Evolutionary conservation across 2,888 invertebrate species (phyloP).

Genomic region (Sylvicola fuscatus): DNA sequence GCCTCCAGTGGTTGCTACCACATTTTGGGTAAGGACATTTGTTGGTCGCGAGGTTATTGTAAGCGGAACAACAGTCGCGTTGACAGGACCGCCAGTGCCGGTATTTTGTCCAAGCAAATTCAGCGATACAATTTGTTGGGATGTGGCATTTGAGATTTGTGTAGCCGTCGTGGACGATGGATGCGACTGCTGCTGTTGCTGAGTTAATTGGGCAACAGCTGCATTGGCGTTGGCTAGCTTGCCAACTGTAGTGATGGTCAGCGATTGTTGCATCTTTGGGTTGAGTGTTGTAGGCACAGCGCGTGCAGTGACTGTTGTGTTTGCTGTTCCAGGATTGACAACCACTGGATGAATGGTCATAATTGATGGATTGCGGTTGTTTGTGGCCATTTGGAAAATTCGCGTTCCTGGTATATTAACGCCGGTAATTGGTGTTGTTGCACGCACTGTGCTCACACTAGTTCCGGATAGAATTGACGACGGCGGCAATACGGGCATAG

Average conservation of each 20-base stretch:
- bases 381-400: neutral
- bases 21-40: neutral
- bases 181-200: constrained; percentile 4
- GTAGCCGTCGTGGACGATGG: constrained; percentile 5
- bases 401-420: too few relatives aligned
- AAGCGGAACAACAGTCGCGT: neutral
- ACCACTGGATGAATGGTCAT: constrained; percentile 23
- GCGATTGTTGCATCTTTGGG: constrained; percentile 22
- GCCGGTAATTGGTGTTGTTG: too few relatives aligned
- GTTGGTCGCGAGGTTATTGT: neutral
- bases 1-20: neutral
- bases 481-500: constrained; percentile 16
- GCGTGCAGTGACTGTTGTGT: neutral
- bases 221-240: constrained; percentile 1
- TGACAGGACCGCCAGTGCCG: constrained; percentile 9
- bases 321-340: constrained; percentile 14
- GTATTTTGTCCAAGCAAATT: constrained; percentile 14
- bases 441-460: constrained; percentile 7
- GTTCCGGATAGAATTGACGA: constrained; percentile 11
- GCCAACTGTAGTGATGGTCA: constrained; percentile 19
- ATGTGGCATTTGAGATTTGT: constrained; percentile 7
- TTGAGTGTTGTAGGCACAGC: constrained; percentile 22
- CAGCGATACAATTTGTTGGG: constrained; percentile 2
- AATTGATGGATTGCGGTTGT: constrained; percentile 16
- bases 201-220: constrained; percentile 1